Evolutionary conservation across 2,113 vertebrate species (phyloP), one percentile per base, ranked within the genome.

Genomic region (Channa maculata): DNA sequence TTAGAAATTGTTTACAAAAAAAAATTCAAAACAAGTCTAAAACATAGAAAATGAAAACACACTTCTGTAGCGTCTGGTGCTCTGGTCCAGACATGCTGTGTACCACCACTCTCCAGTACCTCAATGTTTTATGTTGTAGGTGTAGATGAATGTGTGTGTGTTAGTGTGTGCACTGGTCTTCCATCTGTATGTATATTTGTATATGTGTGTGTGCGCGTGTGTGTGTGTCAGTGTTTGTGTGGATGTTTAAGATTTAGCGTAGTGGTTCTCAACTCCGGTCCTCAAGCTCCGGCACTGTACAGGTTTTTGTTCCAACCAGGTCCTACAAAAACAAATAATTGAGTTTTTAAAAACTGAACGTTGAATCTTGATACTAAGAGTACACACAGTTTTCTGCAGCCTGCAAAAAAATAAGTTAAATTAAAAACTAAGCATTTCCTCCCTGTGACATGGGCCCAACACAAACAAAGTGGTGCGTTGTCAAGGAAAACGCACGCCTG

Each of bases 221-320:
- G 45, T 51, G 15, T 64, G 60, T 67, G 74, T 60, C 52, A 69
- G 52, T 80, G 62, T 75, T 75, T 62, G 61, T 53, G 74, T 74
- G 77, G 48, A 58, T 52, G 77, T 84, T 77, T 91, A 86, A 90
- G 85, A 93, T 93, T 94, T 92, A 94, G 92, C 91, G 93, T 92
- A 92, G 94, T 94, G 94, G 93, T 94, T 95, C 94, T 95, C 94
- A 95, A 95, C 94, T 95, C 92, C 94, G 93, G 93, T 95, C 94
- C 93, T 94, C 94, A 94, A 95, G 93, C 93, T 94, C 93, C 93
- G 93, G 92, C 92, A 94, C 93, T 93, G 93, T 93, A 95, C 94
- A 95, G 94, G 93, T 95, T 95, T 95, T 95, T 95, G 93, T 95
- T 95, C 94, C 94, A 95, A 95, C 94, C 94, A 95, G 94, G 94